Evolutionary conservation across 2,113 vertebrate species (phyloP).

Genomic region (Pelobates fuscus): DNA sequence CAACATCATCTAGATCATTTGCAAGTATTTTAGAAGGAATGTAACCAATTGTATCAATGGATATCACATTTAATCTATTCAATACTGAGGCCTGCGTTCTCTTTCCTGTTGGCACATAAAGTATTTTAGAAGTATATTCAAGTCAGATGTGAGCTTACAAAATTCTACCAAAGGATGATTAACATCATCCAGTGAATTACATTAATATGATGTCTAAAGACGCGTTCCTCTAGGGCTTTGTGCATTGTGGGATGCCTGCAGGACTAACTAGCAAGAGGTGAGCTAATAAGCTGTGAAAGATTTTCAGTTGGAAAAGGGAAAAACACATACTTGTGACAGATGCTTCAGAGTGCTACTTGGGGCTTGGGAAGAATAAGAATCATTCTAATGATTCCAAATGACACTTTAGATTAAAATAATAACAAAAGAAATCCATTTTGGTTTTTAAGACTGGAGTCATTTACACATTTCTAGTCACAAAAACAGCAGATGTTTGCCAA

Average conservation of each 20-base stretch:
- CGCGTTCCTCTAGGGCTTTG: constrained; percentile 15
- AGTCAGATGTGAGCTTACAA: constrained; percentile 43
- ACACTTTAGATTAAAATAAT: constrained; percentile 21
- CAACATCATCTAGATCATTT: too few species aligned
- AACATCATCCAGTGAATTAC: constrained; percentile 27
- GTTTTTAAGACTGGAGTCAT: neutral
- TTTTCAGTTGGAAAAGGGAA: constrained; percentile 42
- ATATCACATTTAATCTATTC: constrained; percentile 39
- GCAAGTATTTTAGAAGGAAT: constrained; percentile 1
- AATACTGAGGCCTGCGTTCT: constrained; percentile 19
- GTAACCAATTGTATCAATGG: constrained; percentile 28
- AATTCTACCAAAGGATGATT: constrained; percentile 38
- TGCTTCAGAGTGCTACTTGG: constrained; percentile 37
- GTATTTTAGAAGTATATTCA: constrained; percentile 34
- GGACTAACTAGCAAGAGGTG: constrained; percentile 24
- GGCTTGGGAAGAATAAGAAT: constrained; percentile 37
- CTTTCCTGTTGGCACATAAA: constrained; percentile 33
- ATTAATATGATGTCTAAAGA: constrained; percentile 43
- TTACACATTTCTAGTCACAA: neutral
- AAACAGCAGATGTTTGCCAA: neutral
- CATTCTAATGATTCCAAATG: constrained; percentile 38
- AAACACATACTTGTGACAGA: constrained; percentile 40
- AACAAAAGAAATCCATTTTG: neutral
- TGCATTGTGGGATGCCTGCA: constrained; percentile 32
- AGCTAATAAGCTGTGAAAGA: constrained; percentile 45